These are phyloP conservation scores for Kryptopterus vitreolus DNA, from an alignment of 2,797 vertebrate genomes.

Conservation along the genomic window DNA sequence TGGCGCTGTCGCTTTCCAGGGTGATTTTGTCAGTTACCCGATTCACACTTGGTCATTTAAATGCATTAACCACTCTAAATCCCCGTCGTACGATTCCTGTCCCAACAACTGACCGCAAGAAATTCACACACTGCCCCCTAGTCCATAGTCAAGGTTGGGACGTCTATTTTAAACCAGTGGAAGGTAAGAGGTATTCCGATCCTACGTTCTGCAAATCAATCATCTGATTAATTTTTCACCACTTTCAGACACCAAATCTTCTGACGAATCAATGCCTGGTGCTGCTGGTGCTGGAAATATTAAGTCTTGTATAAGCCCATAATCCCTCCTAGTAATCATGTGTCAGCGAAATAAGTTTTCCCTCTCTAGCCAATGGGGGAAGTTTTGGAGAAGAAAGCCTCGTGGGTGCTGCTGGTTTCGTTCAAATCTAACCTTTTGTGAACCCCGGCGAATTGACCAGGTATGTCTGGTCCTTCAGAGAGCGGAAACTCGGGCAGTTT, in stretches of 20 bases:
- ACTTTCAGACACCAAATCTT: background rate
- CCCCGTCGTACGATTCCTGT: no score
- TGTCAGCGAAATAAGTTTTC: constrained; percentile 4
- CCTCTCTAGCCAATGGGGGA: background rate
- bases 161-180: background rate
- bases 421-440: constrained; percentile 21
- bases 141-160: no score
- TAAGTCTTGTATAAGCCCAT: background rate
- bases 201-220: background rate
- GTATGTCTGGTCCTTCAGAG: constrained; percentile 3
- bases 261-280: background rate
- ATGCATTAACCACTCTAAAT: no score
- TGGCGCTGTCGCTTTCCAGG: no score
- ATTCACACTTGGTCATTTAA: no score
- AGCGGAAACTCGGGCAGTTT: constrained; percentile 11
- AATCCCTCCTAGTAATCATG: background rate
- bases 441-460: constrained; percentile 18
- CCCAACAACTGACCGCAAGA: no score
- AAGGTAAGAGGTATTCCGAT: background rate
- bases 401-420: constrained; percentile 14
- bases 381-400: background rate
- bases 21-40: no score
- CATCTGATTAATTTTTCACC: background rate
- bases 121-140: no score
- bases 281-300: background rate